These are phyloP conservation scores for Calephelis nemesis DNA, from an alignment of 1,140 invertebrate genomes.

Conservation along the genomic window DNA sequence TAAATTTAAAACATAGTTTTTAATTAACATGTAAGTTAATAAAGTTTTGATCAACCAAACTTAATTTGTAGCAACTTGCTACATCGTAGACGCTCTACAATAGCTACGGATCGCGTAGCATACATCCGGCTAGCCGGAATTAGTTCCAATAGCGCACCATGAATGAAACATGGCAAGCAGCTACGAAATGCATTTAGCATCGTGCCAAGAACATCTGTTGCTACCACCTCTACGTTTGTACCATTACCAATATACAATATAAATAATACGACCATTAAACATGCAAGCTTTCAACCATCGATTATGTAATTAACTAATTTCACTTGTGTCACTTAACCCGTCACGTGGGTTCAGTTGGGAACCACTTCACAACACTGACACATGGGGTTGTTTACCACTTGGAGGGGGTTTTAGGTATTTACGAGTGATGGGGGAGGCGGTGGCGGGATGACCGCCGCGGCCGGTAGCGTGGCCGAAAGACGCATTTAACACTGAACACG, in stretches of 20 bases:
- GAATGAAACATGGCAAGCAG: constrained; percentile 1
- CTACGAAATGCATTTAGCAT: constrained; percentile 2
- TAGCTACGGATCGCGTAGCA: constrained; percentile 14
- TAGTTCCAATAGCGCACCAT: constrained; percentile 1
- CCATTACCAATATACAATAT: constrained; percentile 7
- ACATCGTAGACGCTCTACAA: constrained; percentile 14
- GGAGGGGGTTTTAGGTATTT: constrained; percentile 29
- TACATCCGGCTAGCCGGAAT: constrained; percentile 10
- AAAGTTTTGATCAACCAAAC: neutral
- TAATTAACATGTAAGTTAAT: neutral
- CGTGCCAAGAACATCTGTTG: constrained; percentile 16
- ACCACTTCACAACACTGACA: constrained; percentile 61
- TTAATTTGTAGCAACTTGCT: neutral
- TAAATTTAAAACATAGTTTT: neutral
- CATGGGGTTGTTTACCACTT: constrained; percentile 47
- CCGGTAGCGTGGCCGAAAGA: constrained; percentile 41
- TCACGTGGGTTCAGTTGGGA: constrained; percentile 41
- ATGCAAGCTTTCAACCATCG: constrained; percentile 16
- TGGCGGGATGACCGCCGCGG: constrained; percentile 51
- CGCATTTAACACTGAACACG: constrained; percentile 50
- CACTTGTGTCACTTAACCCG: constrained; percentile 28
- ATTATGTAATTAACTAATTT: constrained; percentile 52
- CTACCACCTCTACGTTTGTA: neutral
- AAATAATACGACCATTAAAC: neutral
- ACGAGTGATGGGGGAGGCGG: constrained; percentile 38